These are phyloP conservation scores for Athalia circularis DNA, from an alignment of 2,888 invertebrate species.

Conservation along the genomic window DNA sequence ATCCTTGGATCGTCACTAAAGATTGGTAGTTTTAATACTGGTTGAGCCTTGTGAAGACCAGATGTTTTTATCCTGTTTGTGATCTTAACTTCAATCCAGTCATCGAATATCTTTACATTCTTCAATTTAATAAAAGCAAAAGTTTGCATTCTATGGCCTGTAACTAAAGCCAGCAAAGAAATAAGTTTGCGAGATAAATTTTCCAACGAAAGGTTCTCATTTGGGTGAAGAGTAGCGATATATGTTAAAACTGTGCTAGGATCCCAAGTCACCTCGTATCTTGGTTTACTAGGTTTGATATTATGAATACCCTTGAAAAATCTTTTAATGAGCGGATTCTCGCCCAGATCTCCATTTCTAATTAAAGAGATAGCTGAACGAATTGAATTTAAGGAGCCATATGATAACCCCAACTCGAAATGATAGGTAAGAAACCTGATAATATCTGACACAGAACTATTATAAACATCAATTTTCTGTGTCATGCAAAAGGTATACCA, in stretches of 20 bases:
- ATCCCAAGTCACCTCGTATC: constrained; percentile 50
- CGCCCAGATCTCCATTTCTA: constrained; percentile 34
- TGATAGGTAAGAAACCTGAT: constrained; percentile 4
- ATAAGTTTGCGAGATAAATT: constrained; percentile 45
- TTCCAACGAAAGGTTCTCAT: constrained; percentile 45
- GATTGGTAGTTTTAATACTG: too few relatives aligned
- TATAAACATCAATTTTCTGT: constrained; percentile 11
- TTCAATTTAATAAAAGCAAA: too few relatives aligned
- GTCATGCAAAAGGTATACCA: constrained; percentile 12
- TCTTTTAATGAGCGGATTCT: constrained; percentile 50
- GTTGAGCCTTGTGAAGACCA: too few relatives aligned
- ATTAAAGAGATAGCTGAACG: constrained; percentile 48
- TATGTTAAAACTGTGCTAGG: constrained; percentile 36
- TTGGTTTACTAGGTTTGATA: constrained; percentile 45
- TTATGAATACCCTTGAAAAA: constrained; percentile 50
- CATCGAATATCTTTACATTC: too few relatives aligned
- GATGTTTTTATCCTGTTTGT: too few relatives aligned
- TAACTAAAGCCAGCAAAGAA: constrained; percentile 46
- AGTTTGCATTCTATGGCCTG: constrained; percentile 51
- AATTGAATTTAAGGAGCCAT: constrained; percentile 42
- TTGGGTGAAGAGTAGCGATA: constrained; percentile 10
- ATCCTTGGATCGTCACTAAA: too few relatives aligned
- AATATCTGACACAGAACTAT: constrained; percentile 13
- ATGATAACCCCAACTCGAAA: background rate
- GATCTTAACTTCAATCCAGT: too few relatives aligned